Conservation (phyloP, 2,113 vertebrate genomes). For the Xiphophorus couchianus region DNA sequence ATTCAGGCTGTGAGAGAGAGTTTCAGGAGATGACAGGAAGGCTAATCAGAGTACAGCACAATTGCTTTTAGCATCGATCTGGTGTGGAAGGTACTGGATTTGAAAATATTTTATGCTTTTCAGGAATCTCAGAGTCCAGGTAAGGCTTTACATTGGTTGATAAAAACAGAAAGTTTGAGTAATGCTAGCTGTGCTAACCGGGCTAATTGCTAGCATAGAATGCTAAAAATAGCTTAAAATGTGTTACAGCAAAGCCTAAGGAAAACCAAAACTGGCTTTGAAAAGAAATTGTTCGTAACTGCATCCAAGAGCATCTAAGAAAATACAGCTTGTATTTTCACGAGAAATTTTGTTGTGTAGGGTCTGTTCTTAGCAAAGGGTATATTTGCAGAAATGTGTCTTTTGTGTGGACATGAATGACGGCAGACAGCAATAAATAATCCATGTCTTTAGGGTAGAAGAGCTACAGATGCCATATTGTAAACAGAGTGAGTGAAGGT, state of each 20-base stretch:
- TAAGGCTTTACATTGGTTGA: not conserved
- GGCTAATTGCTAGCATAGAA: too few relatives aligned
- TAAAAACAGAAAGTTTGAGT: not conserved
- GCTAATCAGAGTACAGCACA: not conserved
- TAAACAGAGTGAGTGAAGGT: slow-evolving; percentile 6
- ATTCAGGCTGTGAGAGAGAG: not conserved
- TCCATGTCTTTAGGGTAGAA: not conserved
- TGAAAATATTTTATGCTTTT: not conserved
- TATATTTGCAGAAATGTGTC: not conserved
- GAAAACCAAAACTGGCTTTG: not conserved
- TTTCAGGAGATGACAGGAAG: not conserved
- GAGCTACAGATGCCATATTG: slow-evolving; percentile 18
- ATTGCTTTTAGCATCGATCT: too few relatives aligned
- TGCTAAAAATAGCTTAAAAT: not conserved
- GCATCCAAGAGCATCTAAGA: not conserved
- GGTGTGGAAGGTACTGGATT: too few relatives aligned
- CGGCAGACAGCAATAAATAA: not conserved
- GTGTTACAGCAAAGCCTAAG: not conserved
- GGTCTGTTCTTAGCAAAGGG: not conserved
- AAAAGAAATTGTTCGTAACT: not conserved
- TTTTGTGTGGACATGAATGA: not conserved
- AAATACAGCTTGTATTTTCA: too few relatives aligned
- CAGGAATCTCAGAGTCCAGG: not conserved
- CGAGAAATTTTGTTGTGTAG: too few relatives aligned
- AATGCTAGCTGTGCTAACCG: not conserved